Conservation (phyloP, 2,113 vertebrate species). For the Pipa parva region DNA sequence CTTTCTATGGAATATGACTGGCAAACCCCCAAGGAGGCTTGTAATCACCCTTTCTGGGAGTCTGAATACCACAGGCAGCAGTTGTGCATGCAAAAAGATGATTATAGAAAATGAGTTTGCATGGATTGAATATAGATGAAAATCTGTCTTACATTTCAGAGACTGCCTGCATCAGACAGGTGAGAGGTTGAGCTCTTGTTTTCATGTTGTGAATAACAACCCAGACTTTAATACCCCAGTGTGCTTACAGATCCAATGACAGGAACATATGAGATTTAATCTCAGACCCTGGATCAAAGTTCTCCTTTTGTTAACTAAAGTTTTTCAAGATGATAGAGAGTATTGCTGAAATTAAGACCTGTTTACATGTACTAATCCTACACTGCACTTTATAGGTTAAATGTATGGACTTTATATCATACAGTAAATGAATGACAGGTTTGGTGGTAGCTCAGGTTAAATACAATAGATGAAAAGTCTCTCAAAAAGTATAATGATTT, state of each 20-base stretch:
- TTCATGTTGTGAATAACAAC: constrained; percentile 35
- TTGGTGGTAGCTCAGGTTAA: too few species aligned
- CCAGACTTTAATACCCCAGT: constrained; percentile 40
- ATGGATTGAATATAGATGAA: constrained; percentile 31
- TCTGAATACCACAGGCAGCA: constrained; percentile 18
- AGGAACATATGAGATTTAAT: constrained; percentile 32
- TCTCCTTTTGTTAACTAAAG: not conserved
- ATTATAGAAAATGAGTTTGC: constrained; percentile 37
- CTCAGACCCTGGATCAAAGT: not conserved
- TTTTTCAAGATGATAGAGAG: constrained; percentile 13
- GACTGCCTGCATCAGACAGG: constrained; percentile 14
- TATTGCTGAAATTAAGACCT: constrained; percentile 7
- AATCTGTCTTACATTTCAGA: constrained; percentile 9
- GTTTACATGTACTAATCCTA: too few species aligned
- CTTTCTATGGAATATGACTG: constrained; percentile 40
- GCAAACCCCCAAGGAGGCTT: constrained; percentile 31
- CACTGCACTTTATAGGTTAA: too few species aligned
- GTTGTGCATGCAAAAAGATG: constrained; percentile 38
- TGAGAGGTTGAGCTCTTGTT: constrained; percentile 39
- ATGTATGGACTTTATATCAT: too few species aligned
- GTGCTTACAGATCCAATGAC: constrained; percentile 25
- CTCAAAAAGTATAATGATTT: too few species aligned
- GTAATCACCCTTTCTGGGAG: constrained; percentile 30
- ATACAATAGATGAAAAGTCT: too few species aligned
- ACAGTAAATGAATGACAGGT: too few species aligned